Conservation (phyloP, 2,797 vertebrate genomes). For the Leptatherina wallacei region DNA sequence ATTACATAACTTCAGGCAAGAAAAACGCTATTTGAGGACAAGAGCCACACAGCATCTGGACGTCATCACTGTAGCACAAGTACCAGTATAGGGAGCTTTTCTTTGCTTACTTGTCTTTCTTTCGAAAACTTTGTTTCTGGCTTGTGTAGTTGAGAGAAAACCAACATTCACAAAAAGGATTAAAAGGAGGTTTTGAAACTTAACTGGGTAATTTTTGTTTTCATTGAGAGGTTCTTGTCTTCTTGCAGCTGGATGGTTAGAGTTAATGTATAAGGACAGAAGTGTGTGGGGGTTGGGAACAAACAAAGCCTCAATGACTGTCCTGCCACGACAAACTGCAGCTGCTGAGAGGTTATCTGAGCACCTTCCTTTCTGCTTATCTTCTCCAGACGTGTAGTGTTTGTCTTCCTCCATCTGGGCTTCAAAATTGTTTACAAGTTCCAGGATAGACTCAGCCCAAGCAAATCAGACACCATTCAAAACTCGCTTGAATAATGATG, state of each 20-base stretch:
- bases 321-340: conserved; percentile 20
- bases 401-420: conserved; percentile 10
- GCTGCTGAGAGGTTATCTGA: conserved; percentile 19
- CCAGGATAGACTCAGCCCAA: neutral
- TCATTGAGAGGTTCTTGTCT: neutral
- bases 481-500: neutral
- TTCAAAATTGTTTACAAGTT: neutral
- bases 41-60: conserved; percentile 49
- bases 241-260: conserved; percentile 5
- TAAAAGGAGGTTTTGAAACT: neutral
- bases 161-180: neutral
- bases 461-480: neutral
- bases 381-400: neutral
- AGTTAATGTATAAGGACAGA: neutral
- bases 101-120: neutral
- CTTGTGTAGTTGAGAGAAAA: neutral
- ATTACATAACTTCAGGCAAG: conserved; percentile 17
- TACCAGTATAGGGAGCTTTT: neutral
- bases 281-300: conserved; percentile 3
- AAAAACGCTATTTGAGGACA: conserved; percentile 33
- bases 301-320: conserved; percentile 19
- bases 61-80: conserved; percentile 14
- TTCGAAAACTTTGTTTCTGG: neutral
- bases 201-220: neutral
- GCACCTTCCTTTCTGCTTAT: conserved; percentile 27